Base-by-base conservation (phyloP, 92 coral and sea anemone species). In the Porites evermanni region DNA sequence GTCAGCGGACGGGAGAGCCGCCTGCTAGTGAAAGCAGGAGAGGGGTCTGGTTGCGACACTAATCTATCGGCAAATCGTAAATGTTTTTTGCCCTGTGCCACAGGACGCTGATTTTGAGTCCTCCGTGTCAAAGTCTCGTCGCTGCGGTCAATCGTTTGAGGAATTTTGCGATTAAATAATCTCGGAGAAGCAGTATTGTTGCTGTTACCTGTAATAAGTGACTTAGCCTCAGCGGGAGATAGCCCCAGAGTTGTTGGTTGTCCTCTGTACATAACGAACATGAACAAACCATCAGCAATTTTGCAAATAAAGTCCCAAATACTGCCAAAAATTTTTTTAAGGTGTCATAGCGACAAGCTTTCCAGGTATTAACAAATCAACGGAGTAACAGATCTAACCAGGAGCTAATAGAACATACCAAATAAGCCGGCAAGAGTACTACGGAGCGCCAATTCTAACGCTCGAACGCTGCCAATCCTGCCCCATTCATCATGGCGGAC, bases 61-160 rank as follows among this genome's bases (percentile, higher is more conserved):
- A 64, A 44, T 74, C 47, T 76, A 18, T 81, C 86, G 4, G 86
- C 77, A 26, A 81, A 81, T 12, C 86, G 86, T 61, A 81, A 71
- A 32, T 60, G 86, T 29, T 81, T 81, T 81, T 79, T 79, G 72
- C 53, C 18, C 7, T 70, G 77, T 18, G 5, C 1, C 1, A 18
- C 26, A 5, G 69, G 18, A 70, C 60, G 52, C 3, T n/a, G 66
- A 17, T 63, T 32, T 23, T 38, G 59, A n/a, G n/a, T 19, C 20
- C 63, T 32, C 64, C 54, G 18, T 14, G 58, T 54, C 2, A 64
- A 53, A 18, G 4, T 32, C 51, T 70, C 86, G 16, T 67, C 84
- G 29, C 11, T 4, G 12, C 26, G 74, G 20, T 69, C 68, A 11
- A 70, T 5, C 5, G 86, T 18, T 10, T 56, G 52, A 29, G 69